Evolutionary conservation across 2,113 vertebrate genomes (phyloP).

Genomic region (Fulmarus glacialis): DNA sequence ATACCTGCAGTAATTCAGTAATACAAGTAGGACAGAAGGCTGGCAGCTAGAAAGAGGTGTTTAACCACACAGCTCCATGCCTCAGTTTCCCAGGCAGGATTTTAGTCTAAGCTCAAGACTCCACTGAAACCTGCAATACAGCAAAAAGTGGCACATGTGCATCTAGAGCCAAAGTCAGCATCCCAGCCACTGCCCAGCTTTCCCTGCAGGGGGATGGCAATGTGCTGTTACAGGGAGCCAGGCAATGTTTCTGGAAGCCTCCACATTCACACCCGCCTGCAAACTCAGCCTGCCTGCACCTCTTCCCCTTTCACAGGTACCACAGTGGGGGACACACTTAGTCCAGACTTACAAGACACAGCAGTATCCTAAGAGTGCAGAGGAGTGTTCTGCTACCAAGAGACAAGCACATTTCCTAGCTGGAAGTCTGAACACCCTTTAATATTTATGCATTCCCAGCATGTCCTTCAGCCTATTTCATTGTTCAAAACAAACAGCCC

Average conservation of each 20-base stretch:
- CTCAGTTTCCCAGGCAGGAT: neutral
- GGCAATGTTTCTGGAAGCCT: neutral
- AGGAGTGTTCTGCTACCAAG: neutral
- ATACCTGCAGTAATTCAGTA: neutral
- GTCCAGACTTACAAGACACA: neutral
- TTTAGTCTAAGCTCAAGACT: neutral
- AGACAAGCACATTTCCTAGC: neutral
- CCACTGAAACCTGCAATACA: neutral
- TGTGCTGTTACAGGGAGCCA: neutral
- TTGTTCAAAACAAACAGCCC: neutral
- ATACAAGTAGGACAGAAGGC: neutral
- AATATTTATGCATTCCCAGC: neutral
- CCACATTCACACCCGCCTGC: neutral
- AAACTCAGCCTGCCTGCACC: neutral
- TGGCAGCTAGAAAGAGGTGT: neutral
- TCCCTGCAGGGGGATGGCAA: neutral
- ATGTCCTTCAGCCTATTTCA: neutral
- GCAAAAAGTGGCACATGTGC: neutral
- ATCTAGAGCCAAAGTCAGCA: neutral
- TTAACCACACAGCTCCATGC: neutral
- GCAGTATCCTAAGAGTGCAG: neutral
- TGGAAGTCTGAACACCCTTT: neutral
- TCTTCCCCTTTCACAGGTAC: neutral
- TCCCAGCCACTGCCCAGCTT: neutral
- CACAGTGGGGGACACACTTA: neutral